Conservation (phyloP, 1,140 invertebrate species). For the Ips typographus region DNA sequence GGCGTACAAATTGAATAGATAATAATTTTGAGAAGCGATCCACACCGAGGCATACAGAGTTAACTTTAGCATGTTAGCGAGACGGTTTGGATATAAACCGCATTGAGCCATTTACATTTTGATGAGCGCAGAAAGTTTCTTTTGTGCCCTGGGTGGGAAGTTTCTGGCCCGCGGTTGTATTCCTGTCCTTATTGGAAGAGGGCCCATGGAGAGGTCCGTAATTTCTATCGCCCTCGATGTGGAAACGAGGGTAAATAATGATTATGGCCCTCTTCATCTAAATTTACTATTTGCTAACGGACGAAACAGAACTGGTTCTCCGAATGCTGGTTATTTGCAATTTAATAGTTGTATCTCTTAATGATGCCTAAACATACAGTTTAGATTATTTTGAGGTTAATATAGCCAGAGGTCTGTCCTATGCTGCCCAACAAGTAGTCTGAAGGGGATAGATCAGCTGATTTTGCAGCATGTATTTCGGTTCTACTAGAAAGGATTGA, state of each 20-base stretch:
- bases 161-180: constrained; percentile 4
- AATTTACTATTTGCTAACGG: constrained; percentile 16
- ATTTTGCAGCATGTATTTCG: no score
- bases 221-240: constrained; percentile 14
- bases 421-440: no score
- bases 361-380: no score
- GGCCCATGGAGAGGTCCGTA: constrained; percentile 11
- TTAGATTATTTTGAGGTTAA: no score
- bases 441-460: no score
- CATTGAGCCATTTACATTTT: constrained; percentile 48
- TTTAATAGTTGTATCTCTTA: not conserved
- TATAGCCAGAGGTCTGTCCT: no score
- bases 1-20: constrained; percentile 37
- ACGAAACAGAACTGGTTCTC: not conserved
- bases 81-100: constrained; percentile 42
- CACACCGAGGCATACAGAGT: constrained; percentile 15
- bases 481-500: no score
- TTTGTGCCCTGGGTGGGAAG: constrained; percentile 33
- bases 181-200: constrained; percentile 33
- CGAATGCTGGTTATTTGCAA: not conserved
- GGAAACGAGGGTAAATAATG: constrained; percentile 19
- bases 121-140: constrained; percentile 45
- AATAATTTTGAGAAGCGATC: constrained; percentile 31
- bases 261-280: constrained; percentile 11
- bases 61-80: constrained; percentile 31